These are phyloP conservation scores for Patella ulyssiponensis DNA, from an alignment of 2,888 invertebrate species.

Conservation along the genomic window DNA sequence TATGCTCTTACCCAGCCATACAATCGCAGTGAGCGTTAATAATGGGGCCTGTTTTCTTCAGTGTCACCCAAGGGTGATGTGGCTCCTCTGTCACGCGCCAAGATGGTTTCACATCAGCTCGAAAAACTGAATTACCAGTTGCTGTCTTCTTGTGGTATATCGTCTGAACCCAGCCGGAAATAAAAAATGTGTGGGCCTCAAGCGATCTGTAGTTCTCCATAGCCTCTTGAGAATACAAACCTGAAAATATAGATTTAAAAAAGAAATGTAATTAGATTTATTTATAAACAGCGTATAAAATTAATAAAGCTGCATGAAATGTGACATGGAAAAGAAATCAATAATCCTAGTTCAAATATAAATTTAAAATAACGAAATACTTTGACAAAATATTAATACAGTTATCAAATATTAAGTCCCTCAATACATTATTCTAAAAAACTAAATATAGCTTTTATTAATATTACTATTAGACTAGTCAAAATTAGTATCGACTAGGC, in stretches of 20 bases:
- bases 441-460: not conserved
- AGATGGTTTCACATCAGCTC: too few relatives aligned
- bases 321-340: not conserved
- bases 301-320: not conserved
- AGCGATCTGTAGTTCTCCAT: conserved; percentile 19
- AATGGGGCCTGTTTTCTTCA: not conserved
- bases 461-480: too few relatives aligned
- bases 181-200: conserved; percentile 7
- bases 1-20: too few relatives aligned
- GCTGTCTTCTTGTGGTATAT: conserved; percentile 10
- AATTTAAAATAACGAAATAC: not conserved
- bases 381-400: too few relatives aligned
- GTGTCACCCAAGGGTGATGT: conserved; percentile 11
- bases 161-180: conserved; percentile 17
- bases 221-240: conserved; percentile 17
- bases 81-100: conserved; percentile 17
- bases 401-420: too few relatives aligned
- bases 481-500: not conserved
- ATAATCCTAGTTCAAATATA: not conserved
- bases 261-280: not conserved
- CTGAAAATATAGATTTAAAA: not conserved
- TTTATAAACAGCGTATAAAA: not conserved
- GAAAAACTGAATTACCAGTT: not conserved
- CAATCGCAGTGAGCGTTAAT: too few relatives aligned
- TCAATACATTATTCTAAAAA: too few relatives aligned